Evolutionary conservation across 2,888 invertebrate genomes (phyloP).

Genomic region (Eupithecia insigniata): DNA sequence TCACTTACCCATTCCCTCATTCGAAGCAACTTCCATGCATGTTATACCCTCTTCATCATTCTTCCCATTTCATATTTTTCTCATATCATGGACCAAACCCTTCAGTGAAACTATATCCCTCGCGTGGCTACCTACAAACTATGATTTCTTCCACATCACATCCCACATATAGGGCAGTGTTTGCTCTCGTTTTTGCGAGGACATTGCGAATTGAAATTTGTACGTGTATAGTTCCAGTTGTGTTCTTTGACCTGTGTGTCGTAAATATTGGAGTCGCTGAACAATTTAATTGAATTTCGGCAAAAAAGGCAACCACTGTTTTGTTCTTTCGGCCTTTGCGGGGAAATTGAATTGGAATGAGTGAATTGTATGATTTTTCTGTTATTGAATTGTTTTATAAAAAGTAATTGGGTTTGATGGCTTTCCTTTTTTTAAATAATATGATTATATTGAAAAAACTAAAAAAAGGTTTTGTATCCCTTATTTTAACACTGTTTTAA

Average conservation of each 20-base stretch:
- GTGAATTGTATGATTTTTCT: neutral
- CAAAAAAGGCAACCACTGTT: conserved; percentile 7
- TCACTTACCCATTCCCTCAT: no score
- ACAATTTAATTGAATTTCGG: conserved; percentile 32
- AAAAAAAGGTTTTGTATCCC: no score
- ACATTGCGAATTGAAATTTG: conserved; percentile 59
- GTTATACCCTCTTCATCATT: neutral
- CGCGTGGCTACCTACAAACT: neutral
- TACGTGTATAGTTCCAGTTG: conserved; percentile 48
- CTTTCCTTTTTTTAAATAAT: neutral
- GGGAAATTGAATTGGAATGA: conserved; percentile 1
- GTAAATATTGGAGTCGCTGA: conserved; percentile 31
- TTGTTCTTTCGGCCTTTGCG: neutral
- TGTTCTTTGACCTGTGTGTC: conserved; percentile 39
- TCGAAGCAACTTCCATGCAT: no score
- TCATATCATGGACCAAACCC: neutral
- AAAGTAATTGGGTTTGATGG: neutral
- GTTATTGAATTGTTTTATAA: neutral
- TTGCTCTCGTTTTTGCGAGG: conserved; percentile 57
- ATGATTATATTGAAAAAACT: no score
- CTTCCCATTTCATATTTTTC: neutral
- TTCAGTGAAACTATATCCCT: conserved; percentile 7
- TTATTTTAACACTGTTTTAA: no score
- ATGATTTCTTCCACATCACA: conserved; percentile 16
- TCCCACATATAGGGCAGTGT: conserved; percentile 59